Conservation (phyloP, 2,797 vertebrate species). For the Alectoris magna region DNA sequence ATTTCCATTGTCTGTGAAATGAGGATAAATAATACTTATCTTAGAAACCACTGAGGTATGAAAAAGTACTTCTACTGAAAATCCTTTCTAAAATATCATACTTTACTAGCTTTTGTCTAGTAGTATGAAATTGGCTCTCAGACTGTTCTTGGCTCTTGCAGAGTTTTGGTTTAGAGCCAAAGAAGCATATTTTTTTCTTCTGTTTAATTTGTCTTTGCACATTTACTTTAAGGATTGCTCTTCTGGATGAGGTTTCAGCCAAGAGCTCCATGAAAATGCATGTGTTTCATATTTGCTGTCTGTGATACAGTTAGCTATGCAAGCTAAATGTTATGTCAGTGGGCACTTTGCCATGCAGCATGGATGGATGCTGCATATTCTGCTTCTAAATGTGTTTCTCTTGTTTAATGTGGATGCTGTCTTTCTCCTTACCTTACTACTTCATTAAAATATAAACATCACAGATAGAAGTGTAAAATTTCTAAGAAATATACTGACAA, state of each 20-base stretch:
- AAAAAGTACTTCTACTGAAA: not conserved
- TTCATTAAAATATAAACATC: not conserved
- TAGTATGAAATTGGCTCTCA: conserved; percentile 35
- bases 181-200: not conserved
- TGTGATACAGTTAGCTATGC: conserved; percentile 9
- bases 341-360: not conserved
- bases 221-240: conserved; percentile 16
- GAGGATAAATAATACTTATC: not conserved
- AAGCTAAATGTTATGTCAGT: not conserved
- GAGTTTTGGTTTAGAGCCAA: not conserved
- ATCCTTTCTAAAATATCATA: not conserved
- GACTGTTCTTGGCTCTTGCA: not conserved
- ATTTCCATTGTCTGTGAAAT: not conserved
- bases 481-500: not conserved
- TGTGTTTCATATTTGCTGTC: conserved; percentile 29
- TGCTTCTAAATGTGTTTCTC: conserved; percentile 4
- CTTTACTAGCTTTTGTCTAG: not conserved
- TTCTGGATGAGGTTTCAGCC: not conserved
- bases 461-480: not conserved
- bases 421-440: not conserved
- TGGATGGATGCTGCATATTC: not conserved
- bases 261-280: not conserved
- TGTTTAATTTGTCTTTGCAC: conserved; percentile 36
- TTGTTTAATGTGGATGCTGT: not conserved
- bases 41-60: not conserved